phyloP scores from a whole-genome alignment of 2,888 invertebrate genomes.

The Dexiosoma caninum region DNA sequence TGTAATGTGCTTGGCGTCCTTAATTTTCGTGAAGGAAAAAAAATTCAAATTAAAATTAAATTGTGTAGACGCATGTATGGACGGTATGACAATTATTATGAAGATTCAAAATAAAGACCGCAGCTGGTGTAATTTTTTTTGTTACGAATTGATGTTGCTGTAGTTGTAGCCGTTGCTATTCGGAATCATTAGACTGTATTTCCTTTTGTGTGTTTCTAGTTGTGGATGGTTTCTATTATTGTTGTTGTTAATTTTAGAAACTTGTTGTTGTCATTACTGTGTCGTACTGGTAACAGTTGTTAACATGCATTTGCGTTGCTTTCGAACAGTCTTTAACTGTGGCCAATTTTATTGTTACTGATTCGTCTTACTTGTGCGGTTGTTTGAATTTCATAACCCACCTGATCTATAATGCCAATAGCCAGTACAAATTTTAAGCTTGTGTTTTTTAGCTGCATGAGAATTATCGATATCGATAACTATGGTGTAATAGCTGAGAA shows the following conservation, averaged over 20 bases:
- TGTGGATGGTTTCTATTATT: slow-evolving; percentile 6
- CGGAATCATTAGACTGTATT: slow-evolving; percentile 52
- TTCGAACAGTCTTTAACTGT: slow-evolving; percentile 26
- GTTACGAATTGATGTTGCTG: background rate
- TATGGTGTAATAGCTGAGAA: too few relatives aligned
- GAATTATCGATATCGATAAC: too few relatives aligned
- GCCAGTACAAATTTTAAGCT: too few relatives aligned
- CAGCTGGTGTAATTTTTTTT: slow-evolving; percentile 54
- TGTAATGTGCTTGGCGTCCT: too few relatives aligned
- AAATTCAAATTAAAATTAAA: too few relatives aligned
- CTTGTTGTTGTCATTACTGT: background rate
- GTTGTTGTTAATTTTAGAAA: slow-evolving; percentile 8
- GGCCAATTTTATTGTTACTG: slow-evolving; percentile 12
- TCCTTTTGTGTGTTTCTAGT: slow-evolving; percentile 32
- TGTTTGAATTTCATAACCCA: background rate
- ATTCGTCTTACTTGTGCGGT: background rate
- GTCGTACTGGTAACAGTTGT: slow-evolving; percentile 54
- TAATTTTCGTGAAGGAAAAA: too few relatives aligned
- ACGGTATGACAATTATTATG: slow-evolving; percentile 7
- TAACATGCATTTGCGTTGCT: slow-evolving; percentile 37
- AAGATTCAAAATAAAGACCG: slow-evolving; percentile 30
- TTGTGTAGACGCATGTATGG: too few relatives aligned
- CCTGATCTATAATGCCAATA: too few relatives aligned
- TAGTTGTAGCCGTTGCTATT: slow-evolving; percentile 23
- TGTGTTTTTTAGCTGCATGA: too few relatives aligned